Percentiles rank a stretch among this genome's conserved stretches.
Evolutionary conservation across 1,140 invertebrate species (phyloP).

Genomic region (Drosophila hydei): DNA sequence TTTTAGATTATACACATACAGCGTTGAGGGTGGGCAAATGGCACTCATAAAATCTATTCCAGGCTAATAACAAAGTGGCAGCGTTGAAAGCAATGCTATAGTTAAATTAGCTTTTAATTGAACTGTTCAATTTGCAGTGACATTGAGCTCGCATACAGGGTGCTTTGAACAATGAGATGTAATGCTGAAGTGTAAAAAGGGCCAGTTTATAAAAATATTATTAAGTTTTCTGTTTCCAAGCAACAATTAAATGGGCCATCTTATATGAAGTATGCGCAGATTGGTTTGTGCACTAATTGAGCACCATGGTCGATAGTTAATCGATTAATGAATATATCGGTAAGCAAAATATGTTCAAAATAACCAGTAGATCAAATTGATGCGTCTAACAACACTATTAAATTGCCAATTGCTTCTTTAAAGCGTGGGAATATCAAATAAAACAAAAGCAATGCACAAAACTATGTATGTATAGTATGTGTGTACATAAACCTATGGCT

Average conservation of each 20-base stretch:
- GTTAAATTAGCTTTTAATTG: constrained; percentile 45
- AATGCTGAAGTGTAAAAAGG: too few relatives aligned
- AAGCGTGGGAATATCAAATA: constrained; percentile 19
- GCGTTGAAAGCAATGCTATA: constrained; percentile 10
- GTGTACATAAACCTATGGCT: background rate
- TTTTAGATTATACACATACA: constrained; percentile 25
- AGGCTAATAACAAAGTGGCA: constrained; percentile 7
- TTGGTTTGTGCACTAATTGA: background rate
- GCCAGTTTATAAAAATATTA: too few relatives aligned
- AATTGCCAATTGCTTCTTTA: background rate
- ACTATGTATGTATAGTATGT: constrained; percentile 9
- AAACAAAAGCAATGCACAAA: constrained; percentile 7
- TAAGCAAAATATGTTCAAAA: background rate
- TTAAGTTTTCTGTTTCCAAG: too few relatives aligned
- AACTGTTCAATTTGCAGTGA: constrained; percentile 24
- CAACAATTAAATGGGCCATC: too few relatives aligned
- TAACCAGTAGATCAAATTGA: background rate
- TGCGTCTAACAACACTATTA: constrained; percentile 17
- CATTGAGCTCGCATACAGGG: constrained; percentile 13
- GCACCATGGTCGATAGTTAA: background rate
- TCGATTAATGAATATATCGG: background rate
- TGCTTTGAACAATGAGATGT: background rate
- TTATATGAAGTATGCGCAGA: background rate
- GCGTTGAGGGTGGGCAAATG: constrained; percentile 1
- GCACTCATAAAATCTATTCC: constrained; percentile 20